phyloP scores from a whole-genome alignment of 2,888 invertebrate genomes.

The Heliconius hortense region DNA sequence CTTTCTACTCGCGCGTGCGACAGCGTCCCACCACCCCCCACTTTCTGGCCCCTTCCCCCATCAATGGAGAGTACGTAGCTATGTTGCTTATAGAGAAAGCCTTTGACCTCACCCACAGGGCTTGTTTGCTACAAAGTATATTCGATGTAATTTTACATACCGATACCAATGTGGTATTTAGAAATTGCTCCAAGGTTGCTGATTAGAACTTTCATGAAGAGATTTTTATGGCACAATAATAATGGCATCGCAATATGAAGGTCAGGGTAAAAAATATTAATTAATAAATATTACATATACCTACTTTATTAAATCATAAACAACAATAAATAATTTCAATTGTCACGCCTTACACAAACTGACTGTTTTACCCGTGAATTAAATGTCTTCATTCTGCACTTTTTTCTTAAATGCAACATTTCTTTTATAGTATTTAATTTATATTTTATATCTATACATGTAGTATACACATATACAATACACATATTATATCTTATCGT shows the following conservation, averaged over 20 bases:
- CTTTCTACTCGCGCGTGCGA: conserved; percentile 71
- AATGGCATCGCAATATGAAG: conserved; percentile 19
- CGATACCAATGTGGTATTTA: conserved; percentile 37
- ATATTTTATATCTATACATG: neutral
- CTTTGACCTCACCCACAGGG: conserved; percentile 73
- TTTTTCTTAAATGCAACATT: neutral
- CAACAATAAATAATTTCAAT: neutral
- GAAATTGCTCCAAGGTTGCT: conserved; percentile 33
- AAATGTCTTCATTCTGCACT: neutral
- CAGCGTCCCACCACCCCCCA: conserved; percentile 48
- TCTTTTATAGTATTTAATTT: neutral
- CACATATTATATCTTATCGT: too few species aligned
- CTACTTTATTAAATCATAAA: neutral
- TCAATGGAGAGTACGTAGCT: conserved; percentile 48
- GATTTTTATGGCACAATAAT: conserved; percentile 23
- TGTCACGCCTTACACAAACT: too few species aligned
- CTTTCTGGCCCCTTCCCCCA: conserved; percentile 48
- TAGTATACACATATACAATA: too few species aligned
- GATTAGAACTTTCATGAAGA: conserved; percentile 28
- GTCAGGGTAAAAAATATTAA: conserved; percentile 29
- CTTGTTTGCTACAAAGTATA: conserved; percentile 60
- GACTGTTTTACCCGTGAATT: neutral
- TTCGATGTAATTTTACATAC: conserved; percentile 61
- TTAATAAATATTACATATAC: neutral
- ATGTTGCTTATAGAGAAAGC: conserved; percentile 71